phyloP scores from a whole-genome alignment of 2,113 vertebrate species.

The Nyctereutes procyonoides region DNA sequence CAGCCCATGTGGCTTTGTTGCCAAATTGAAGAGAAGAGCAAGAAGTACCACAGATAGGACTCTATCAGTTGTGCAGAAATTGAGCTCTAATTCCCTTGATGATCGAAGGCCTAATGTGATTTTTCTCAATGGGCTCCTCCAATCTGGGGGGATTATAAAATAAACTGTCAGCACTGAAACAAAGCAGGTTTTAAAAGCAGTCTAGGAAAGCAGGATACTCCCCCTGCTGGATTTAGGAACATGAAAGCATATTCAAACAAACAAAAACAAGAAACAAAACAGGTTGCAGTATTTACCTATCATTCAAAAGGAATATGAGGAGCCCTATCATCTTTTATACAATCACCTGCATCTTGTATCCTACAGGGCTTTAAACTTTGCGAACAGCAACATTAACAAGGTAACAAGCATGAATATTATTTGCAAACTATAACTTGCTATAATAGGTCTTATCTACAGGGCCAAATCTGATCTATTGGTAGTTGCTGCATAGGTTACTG shows the following conservation, averaged over 20 bases:
- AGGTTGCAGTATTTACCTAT: not conserved
- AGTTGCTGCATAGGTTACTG: not conserved
- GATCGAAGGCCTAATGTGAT: not conserved
- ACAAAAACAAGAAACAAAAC: not conserved
- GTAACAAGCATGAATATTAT: not conserved
- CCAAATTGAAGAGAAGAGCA: not conserved
- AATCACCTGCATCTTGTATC: not conserved
- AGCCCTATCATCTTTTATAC: not conserved
- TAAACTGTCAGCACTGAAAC: conserved; percentile 14
- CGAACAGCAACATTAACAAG: not conserved
- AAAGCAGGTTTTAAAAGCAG: conserved; percentile 62
- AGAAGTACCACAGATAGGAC: not conserved
- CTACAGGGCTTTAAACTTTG: not conserved
- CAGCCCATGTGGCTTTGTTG: not conserved
- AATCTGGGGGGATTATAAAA: conserved; percentile 24
- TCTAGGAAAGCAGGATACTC: conserved; percentile 41
- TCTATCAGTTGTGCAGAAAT: not conserved
- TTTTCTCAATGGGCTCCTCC: conserved; percentile 51
- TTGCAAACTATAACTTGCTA: not conserved
- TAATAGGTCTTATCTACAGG: not conserved
- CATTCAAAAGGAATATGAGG: not conserved
- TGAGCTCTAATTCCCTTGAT: not conserved
- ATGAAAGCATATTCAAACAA: not conserved
- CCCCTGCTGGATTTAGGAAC: conserved; percentile 59
- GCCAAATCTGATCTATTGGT: not conserved